These are phyloP conservation scores for Rhynchotus rufescens DNA, from an alignment of 2,797 vertebrate species.

Conservation along the genomic window DNA sequence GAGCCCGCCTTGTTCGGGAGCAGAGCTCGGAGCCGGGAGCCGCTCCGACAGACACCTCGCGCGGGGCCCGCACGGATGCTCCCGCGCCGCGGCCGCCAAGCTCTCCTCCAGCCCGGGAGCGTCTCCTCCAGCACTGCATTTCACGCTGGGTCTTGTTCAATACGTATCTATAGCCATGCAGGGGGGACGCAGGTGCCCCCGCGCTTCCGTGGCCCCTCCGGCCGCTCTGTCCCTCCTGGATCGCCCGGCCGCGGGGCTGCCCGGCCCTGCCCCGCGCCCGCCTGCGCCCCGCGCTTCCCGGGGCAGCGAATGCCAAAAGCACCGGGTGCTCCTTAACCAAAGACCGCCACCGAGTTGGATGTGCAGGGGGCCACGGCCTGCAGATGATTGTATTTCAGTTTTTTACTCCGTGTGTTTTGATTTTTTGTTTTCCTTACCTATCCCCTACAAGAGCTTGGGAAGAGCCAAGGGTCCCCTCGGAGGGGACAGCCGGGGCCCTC, in stretches of 20 bases:
- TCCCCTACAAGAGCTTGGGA: not conserved
- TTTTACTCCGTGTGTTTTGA: not conserved
- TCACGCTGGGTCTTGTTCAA: constrained; percentile 22
- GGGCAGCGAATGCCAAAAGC: not conserved
- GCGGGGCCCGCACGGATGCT: not conserved
- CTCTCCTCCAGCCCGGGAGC: not conserved
- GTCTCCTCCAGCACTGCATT: not conserved
- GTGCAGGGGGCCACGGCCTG: not conserved
- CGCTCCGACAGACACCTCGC: rapidly evolving
- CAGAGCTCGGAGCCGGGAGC: not conserved
- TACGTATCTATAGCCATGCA: constrained; percentile 42
- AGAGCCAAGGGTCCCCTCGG: not conserved
- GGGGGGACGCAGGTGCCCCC: constrained; percentile 7
- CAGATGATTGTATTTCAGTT: not conserved
- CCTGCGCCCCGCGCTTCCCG: not conserved
- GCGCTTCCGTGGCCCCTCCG: not conserved
- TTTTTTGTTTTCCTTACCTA: not conserved
- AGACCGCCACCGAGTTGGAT: not conserved
- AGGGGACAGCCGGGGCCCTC: not conserved
- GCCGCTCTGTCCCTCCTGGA: constrained; percentile 29
- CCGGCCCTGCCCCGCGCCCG: not conserved
- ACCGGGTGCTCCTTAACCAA: constrained; percentile 64
- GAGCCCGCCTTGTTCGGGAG: not conserved
- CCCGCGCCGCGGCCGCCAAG: not conserved
- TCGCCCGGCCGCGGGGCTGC: not conserved